Conservation (phyloP, 2,113 vertebrate genomes). For the Pagrus major region DNA sequence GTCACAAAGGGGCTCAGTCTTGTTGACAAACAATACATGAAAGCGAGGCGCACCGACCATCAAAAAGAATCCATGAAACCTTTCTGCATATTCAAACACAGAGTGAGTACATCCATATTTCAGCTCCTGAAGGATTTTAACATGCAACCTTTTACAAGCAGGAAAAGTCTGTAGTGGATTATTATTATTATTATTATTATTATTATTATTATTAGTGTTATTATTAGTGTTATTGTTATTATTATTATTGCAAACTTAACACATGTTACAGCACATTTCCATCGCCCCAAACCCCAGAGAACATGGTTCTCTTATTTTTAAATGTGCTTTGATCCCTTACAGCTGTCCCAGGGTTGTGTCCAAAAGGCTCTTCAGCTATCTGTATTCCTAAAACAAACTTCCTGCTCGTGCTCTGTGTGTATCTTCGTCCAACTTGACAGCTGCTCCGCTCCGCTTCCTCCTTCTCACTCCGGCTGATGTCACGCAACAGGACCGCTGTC, state of each 20-base stretch:
- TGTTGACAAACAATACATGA: conserved; percentile 15
- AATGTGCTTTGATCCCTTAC: no score
- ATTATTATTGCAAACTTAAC: no score
- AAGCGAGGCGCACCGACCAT: not conserved
- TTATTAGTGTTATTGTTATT: no score
- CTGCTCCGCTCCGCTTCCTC: conserved; percentile 53
- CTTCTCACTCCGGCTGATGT: conserved; percentile 70
- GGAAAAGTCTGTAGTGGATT: no score
- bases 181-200: no score
- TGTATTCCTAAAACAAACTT: conserved; percentile 53
- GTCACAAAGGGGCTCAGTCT: not conserved
- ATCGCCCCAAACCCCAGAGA: not conserved
- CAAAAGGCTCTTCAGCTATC: not conserved
- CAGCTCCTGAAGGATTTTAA: not conserved
- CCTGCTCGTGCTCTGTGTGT: not conserved
- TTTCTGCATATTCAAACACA: conserved; percentile 2
- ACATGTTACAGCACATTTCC: no score
- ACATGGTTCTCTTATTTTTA: not conserved
- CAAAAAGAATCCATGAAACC: not conserved
- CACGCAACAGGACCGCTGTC: conserved; percentile 53
- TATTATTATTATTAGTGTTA: no score
- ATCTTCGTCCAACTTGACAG: conserved; percentile 34
- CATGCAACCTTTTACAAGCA: not conserved
- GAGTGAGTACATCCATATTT: not conserved
- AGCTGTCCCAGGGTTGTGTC: not conserved